A percentile compares a stretch with the other conserved stretches of the same genome.
These are phyloP conservation scores for Amia ocellicauda DNA, from an alignment of 2,113 vertebrate genomes.

Conservation along the genomic window DNA sequence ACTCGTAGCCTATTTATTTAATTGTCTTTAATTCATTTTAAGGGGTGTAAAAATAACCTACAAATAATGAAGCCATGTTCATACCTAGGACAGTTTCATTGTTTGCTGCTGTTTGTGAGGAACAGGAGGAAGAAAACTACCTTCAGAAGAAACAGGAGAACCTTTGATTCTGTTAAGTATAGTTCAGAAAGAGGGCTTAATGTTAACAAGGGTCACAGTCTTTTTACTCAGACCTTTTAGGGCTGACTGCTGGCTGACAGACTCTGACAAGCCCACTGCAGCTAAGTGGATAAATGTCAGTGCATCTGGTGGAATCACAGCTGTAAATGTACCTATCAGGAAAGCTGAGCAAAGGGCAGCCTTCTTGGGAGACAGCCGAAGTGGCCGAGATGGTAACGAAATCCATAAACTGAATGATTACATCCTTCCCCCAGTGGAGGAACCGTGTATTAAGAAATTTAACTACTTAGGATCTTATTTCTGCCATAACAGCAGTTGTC, in stretches of 20 bases:
- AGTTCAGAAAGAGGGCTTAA: slow-evolving; percentile 23
- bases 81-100: no score
- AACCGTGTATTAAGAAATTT: slow-evolving; percentile 26
- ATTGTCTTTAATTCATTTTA: no score
- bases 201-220: slow-evolving; percentile 18
- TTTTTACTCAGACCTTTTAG: slow-evolving; percentile 3
- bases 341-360: slow-evolving; percentile 7
- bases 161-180: neutral
- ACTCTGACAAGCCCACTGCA: neutral
- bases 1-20: no score
- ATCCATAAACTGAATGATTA: slow-evolving; percentile 29
- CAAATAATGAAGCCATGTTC: no score
- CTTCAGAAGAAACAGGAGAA: no score
- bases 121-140: no score
- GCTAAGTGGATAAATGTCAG: slow-evolving; percentile 28
- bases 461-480: neutral
- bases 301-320: slow-evolving; percentile 16
- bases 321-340: slow-evolving; percentile 11
- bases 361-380: slow-evolving; percentile 29
- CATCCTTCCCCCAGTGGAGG: slow-evolving; percentile 26
- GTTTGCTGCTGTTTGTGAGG: no score
- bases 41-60: no score
- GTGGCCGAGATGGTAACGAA: slow-evolving; percentile 37
- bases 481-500: no score
- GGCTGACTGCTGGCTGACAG: slow-evolving; percentile 5